Percentiles rank a stretch among this genome's conserved stretches.
These are phyloP conservation scores for Copidosoma floridanum DNA, from an alignment of 1,140 invertebrate genomes.

Conservation along the genomic window DNA sequence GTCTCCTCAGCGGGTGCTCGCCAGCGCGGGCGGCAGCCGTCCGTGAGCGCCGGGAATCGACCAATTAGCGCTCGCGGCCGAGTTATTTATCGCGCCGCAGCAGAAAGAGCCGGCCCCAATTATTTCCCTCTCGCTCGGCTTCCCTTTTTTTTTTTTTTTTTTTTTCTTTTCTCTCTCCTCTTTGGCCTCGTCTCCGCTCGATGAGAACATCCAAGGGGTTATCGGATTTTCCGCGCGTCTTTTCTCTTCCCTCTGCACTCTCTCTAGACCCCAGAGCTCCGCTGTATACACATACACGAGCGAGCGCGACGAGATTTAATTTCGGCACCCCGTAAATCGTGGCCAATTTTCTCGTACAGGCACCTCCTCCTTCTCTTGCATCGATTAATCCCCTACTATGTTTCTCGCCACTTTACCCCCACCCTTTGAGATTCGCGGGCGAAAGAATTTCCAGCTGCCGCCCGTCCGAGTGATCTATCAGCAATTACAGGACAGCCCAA, in stretches of 20 bases:
- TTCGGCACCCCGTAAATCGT: constrained; percentile 4
- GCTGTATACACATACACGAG: neutral
- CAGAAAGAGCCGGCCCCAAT: neutral
- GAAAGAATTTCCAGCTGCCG: too few species aligned
- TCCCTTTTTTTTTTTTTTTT: too few species aligned
- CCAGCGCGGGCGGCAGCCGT: neutral
- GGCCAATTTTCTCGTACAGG: neutral
- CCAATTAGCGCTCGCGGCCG: constrained; percentile 10
- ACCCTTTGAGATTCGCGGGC: too few species aligned
- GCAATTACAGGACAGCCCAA: too few species aligned
- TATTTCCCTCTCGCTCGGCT: neutral
- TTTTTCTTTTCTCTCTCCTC: too few species aligned
- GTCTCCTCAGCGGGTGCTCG: too few species aligned
- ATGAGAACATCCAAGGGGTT: constrained; percentile 8
- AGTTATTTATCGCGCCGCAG: constrained; percentile 15
- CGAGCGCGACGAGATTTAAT: constrained; percentile 16
- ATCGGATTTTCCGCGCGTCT: constrained; percentile 1
- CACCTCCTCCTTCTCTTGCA: neutral
- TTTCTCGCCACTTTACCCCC: too few species aligned
- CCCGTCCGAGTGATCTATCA: too few species aligned
- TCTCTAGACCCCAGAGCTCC: neutral
- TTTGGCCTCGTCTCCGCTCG: too few species aligned
- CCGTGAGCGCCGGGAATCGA: too few species aligned
- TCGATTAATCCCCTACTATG: too few species aligned
- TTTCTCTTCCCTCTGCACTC: neutral